Conservation (phyloP, 2,888 invertebrate genomes). For the Cryptocephalus moraei region DNA sequence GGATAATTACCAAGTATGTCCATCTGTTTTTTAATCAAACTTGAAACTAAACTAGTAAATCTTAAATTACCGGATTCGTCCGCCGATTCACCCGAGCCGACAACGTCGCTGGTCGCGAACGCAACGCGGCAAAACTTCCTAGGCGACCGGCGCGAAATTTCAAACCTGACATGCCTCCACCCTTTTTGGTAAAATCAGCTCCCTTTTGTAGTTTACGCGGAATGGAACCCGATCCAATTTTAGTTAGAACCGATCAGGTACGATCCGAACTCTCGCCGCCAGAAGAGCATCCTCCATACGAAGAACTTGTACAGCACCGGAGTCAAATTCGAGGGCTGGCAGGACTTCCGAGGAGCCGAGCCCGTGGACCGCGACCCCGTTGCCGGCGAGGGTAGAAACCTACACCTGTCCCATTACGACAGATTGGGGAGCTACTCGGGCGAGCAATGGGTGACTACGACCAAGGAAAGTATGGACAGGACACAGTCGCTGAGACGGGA, state of each 20-base stretch:
- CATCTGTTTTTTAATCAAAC: too few species aligned
- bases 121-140: too few species aligned
- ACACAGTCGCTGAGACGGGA: neutral
- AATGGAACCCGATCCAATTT: neutral
- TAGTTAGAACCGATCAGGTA: neutral
- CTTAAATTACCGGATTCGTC: too few species aligned
- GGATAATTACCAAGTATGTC: too few species aligned
- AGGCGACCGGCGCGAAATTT: too few species aligned
- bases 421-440: neutral
- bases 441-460: neutral
- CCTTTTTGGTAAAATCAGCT: too few species aligned
- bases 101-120: too few species aligned
- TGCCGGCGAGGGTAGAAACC: neutral
- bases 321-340: neutral
- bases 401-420: constrained; percentile 1
- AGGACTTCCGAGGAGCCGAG: neutral
- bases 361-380: constrained; percentile 1
- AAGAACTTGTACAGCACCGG: neutral
- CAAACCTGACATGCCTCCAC: too few species aligned
- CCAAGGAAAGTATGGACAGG: neutral
- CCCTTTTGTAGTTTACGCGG: too few species aligned
- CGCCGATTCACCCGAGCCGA: too few species aligned
- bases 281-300: neutral
- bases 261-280: neutral
- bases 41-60: too few species aligned